Evolutionary conservation across 2,113 vertebrate genomes (phyloP), one percentile per base, ranked within the genome.

Genomic region (Ceyx melanurus): DNA sequence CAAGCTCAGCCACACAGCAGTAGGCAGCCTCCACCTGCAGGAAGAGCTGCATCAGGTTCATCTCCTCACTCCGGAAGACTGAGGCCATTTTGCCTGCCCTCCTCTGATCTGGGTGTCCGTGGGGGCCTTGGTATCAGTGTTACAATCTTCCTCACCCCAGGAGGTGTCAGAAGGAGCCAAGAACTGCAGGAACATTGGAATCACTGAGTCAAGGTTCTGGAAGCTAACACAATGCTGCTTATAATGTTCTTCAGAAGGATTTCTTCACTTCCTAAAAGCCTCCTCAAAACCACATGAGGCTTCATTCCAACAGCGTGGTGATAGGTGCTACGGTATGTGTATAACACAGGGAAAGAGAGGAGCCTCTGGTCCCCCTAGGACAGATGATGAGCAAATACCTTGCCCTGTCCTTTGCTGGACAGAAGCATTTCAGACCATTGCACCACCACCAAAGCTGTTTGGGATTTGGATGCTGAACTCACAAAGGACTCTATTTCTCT

Each of bases 11-110:
- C 20, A 98, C 97, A 1, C 98, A 98, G 96, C 98, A 98, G 45
- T 98, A 98, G 1, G 98, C 98, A 68, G 98, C 97, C 66, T 98
- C 98, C 88, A 97, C 98, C 88, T 98, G 98, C 25, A 98, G 97
- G 45, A 98, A 98, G 28, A 98, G 96, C 54, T 98, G 98, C 18
- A 96, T 97, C 86, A 98, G 37, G 60, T 95, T 97, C 98, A 98
- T 98, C 95, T 98, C 98, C 94, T 98, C 98, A 0, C 98, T 98
- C 26, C 98, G 97, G 84, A 98, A 98, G 50, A 98, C 4, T 0
- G 98, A 98, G 1, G 80, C 92, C 98, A 98, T 98, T 82, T 75
- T 17, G 7, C 15, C 21, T 3, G 2, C 21, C 15, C 28, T 86
- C 7, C n/a, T 87, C 62, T 21, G 37, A 22, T 3, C 18, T 11